These are phyloP conservation scores for Melospiza georgiana DNA, from an alignment of 2,113 vertebrate species.

Conservation along the genomic window DNA sequence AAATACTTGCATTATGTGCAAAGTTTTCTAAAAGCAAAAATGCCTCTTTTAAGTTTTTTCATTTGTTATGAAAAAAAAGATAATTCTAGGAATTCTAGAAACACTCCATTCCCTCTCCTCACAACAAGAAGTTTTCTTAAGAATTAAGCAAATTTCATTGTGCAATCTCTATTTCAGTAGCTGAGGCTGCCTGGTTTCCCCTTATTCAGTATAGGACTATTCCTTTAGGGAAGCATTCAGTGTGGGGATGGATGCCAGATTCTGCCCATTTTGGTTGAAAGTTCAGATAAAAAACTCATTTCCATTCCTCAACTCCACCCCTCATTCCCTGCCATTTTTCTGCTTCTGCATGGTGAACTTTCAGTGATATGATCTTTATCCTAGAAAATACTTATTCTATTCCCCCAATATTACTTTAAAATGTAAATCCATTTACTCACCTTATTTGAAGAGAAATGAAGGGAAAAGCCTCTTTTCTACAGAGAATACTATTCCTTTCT, in stretches of 20 bases:
- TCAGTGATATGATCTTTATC: not conserved
- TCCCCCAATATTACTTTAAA: not conserved
- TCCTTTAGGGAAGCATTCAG: not conserved
- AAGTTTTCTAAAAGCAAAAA: not conserved
- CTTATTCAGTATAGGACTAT: not conserved
- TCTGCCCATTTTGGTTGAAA: not conserved
- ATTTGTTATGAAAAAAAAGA: not conserved
- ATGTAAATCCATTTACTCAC: not conserved
- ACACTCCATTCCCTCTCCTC: not conserved
- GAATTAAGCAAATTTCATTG: not conserved
- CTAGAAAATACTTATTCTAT: not conserved
- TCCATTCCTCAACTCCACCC: fast-evolving
- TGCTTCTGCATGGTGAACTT: not conserved
- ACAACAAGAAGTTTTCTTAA: not conserved
- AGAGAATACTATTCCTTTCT: not conserved
- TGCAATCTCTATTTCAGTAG: not conserved
- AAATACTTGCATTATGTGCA: not conserved
- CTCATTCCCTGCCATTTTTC: not conserved
- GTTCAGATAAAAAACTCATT: not conserved
- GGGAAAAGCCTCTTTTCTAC: not conserved
- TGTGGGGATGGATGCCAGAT: not conserved
- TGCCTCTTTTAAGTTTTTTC: not conserved
- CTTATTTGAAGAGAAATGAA: not conserved
- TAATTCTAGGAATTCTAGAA: not conserved
- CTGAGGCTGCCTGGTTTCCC: not conserved